Evolutionary conservation across 2,888 invertebrate species (phyloP), one percentile per base, ranked within the genome.

Genomic region (Tolmerus cingulatus): DNA sequence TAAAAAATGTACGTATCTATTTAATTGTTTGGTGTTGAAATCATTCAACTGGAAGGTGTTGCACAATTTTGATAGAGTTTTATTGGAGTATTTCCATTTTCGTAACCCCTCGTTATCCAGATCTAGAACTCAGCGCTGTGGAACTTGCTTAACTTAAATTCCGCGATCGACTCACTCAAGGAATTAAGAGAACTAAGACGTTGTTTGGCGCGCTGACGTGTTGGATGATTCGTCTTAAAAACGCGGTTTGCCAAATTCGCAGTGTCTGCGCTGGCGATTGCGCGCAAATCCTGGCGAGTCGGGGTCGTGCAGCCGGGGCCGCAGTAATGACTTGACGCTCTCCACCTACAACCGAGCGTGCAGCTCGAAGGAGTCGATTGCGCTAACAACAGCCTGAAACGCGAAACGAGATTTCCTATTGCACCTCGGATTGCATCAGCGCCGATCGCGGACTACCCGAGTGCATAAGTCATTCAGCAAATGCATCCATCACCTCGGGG

Each of bases 371-470:
- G 84, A 84, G 84, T 84, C 84, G 84, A 84, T 84, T 84, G 84
- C 84, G 84, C 84, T 84, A 84, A 84, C 84, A 84, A 84, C 84
- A 43, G 74, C 84, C 66, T 84, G 84, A 84, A 84, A 84, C 40
- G 66, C 84, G 66, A 57, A 84, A 84, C 84, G 30, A 84, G 84
- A 84, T 74, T 84, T 51, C n/a, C n/a, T 51, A 51, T 51, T 66
- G 27, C 23, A 55, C 34, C 46, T 84, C n/a, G 57, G 37, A 84
- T 84, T 84, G 37, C 84, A 84, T 84, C 84, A 84, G 40, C 40
- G 37, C 51, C 84, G 66, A 66, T 66, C 40, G 84, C 51, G 37
- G 40, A 40, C 19, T 84, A 84, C 9, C 27, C 37, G 37, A 40
- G 40, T 66, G 66, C 74, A 74, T 57, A 84, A 84, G 84, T 84